A percentile compares a stretch with the other conserved stretches of the same genome.
Evolutionary conservation across 2,888 invertebrate genomes (phyloP).

Genomic region (Ormyrus pomaceus): DNA sequence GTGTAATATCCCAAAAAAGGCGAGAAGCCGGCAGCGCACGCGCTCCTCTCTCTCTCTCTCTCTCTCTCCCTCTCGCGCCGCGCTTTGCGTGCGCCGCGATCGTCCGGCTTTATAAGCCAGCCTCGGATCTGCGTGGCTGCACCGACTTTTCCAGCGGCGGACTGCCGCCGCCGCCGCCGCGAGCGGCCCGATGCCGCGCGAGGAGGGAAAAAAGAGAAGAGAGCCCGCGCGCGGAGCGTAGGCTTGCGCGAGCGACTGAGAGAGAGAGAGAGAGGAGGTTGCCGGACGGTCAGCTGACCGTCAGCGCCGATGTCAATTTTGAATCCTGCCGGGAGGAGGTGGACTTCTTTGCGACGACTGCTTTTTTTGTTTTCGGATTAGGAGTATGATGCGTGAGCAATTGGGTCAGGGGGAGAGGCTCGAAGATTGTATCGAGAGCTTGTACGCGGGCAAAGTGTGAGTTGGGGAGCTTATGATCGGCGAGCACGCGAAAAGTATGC

Average conservation of each 20-base stretch:
- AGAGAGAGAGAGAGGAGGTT: constrained; percentile 31
- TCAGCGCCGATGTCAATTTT: background rate
- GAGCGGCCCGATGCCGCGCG: background rate
- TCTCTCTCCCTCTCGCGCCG: constrained; percentile 11
- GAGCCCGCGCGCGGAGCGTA: background rate
- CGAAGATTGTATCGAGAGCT: no score
- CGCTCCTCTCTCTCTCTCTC: constrained; percentile 9
- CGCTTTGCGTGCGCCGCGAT: constrained; percentile 11
- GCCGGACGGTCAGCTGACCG: constrained; percentile 10
- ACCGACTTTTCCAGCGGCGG: constrained; percentile 42
- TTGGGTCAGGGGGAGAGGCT: no score
- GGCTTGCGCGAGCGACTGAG: constrained; percentile 9
- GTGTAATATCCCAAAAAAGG: constrained; percentile 48
- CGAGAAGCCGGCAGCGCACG: constrained; percentile 37
- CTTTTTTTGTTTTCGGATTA: no score
- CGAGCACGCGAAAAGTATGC: no score
- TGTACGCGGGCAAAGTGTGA: no score
- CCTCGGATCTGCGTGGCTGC: constrained; percentile 32
- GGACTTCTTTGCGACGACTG: no score
- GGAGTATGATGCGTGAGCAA: no score
- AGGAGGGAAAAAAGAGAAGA: constrained; percentile 9
- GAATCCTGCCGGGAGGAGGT: no score
- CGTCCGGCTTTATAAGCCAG: constrained; percentile 1
- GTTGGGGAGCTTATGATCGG: no score
- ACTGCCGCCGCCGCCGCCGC: constrained; percentile 1